Evolutionary conservation across 37 sponge, comb jelly and placozoan genomes (phyloP), one percentile per base, ranked within the genome.

Genomic region (Petrosia ficiformis): DNA sequence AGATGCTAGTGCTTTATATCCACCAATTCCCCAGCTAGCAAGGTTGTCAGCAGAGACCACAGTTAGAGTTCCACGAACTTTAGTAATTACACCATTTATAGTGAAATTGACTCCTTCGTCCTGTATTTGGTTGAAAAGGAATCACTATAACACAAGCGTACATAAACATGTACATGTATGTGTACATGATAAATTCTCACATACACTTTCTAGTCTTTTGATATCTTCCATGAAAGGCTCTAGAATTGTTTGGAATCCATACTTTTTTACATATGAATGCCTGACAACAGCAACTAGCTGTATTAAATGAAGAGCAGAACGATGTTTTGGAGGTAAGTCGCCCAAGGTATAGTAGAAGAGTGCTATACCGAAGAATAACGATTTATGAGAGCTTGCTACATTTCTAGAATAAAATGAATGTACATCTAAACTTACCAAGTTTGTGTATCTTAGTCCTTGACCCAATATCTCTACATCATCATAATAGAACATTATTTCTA

Each of bases 401-500:
- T n/a, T n/a, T n/a, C n/a, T n/a, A n/a, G n/a, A n/a, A n/a, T n/a
- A n/a, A n/a, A n/a, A n/a, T n/a, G n/a, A n/a, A n/a, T n/a, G n/a
- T n/a, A n/a, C n/a, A n/a, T n/a, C n/a, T n/a, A n/a, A n/a, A 16
- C 54, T 61, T n/a, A 77, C 77, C 67, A 4, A 77, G 54, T 65
- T 77, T 77, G 33, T 77, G 77, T 26, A 65, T 44, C 10, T 35
- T 61, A 1, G 77, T n/a, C 34, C 28, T 56, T 56, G 79, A 56
- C 2, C 80, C 80, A 14, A 80, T 4, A 82, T 60, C 66, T 82
- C 83, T 26, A 74, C 14, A 5, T 82, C 83, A 75, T 74, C 83
- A 75, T 68, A 82, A 68, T 75, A 82, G 34, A 82, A 31, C 59
- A 48, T 28, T 30, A 82, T 37, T 67, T 82, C 76, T 40, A 82